Conservation (phyloP, 2,888 invertebrate species). For the Patella pellucida region DNA sequence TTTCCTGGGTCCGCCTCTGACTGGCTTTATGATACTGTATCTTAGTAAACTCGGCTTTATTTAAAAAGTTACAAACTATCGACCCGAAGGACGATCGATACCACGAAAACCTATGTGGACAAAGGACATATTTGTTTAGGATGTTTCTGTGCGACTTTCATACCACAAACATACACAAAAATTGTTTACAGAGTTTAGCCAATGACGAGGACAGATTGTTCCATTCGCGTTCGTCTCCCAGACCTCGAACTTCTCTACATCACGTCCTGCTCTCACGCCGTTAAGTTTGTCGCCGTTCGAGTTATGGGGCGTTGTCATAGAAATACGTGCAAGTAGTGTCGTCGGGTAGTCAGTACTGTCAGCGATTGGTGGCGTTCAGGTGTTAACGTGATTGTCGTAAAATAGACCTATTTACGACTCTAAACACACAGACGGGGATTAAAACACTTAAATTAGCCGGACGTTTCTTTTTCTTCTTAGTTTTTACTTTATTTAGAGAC, state of each 20-base stretch:
- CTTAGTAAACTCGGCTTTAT: too few relatives aligned
- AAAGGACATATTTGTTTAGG: neutral
- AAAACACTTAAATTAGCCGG: neutral
- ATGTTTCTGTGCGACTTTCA: neutral
- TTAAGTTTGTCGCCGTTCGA: neutral
- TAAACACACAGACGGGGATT: neutral
- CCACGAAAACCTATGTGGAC: neutral
- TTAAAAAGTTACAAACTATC: too few relatives aligned
- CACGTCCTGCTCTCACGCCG: conserved; percentile 2
- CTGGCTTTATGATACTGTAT: too few relatives aligned
- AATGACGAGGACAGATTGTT: too few relatives aligned
- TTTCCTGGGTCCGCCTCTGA: too few relatives aligned
- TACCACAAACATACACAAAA: neutral
- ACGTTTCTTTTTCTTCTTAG: neutral
- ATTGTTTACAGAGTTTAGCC: too few relatives aligned
- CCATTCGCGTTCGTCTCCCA: too few relatives aligned
- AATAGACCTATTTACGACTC: conserved; percentile 5
- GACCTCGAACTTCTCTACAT: neutral
- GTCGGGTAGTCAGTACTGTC: neutral
- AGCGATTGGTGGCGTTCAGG: neutral
- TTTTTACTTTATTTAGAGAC: neutral
- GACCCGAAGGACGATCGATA: too few relatives aligned
- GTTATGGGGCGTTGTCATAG: conserved; percentile 4
- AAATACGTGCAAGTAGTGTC: neutral
- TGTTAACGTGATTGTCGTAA: neutral